phyloP scores from a whole-genome alignment of 64 coral and sea anemone genomes.

The Platygyra sinensis region DNA sequence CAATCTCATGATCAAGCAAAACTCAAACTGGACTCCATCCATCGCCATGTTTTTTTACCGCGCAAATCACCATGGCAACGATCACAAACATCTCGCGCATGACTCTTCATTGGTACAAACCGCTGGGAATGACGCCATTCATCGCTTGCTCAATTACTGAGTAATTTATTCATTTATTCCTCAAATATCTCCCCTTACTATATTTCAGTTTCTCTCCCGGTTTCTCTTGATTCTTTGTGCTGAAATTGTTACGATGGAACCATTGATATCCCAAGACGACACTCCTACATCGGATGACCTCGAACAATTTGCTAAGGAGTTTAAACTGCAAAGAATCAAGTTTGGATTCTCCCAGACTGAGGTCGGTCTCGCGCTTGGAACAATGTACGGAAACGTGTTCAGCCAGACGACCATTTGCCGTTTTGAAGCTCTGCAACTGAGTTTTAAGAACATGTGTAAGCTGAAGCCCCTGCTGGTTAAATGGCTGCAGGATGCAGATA shows the following conservation, averaged over 20 bases:
- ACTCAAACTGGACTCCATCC: background rate
- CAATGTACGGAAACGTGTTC: constrained; percentile 72
- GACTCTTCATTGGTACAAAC: background rate
- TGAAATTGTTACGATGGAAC: background rate
- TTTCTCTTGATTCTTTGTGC: background rate
- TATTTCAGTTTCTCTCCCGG: too few relatives aligned
- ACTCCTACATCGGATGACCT: constrained; percentile 71
- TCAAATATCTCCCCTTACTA: background rate
- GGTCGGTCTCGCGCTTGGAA: constrained; percentile 83
- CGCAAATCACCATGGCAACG: constrained; percentile 12
- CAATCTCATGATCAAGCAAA: background rate
- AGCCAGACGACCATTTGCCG: constrained; percentile 96
- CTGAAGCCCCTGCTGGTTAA: constrained; percentile 81
- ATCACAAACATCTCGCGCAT: background rate
- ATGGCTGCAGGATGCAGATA: constrained; percentile 65
- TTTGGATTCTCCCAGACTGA: constrained; percentile 88
- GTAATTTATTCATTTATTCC: constrained; percentile 11
- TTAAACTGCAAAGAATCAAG: constrained; percentile 78
- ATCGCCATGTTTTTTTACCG: constrained; percentile 16
- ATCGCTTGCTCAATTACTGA: background rate
- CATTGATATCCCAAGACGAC: background rate
- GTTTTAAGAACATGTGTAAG: constrained; percentile 91
- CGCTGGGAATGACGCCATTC: background rate
- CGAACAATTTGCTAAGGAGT: constrained; percentile 81
- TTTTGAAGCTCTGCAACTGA: constrained; percentile 92